A percentile compares a stretch with the other conserved stretches of the same genome.
Evolutionary conservation across 2,797 vertebrate genomes (phyloP).

Genomic region (Chloroceryle inda): DNA sequence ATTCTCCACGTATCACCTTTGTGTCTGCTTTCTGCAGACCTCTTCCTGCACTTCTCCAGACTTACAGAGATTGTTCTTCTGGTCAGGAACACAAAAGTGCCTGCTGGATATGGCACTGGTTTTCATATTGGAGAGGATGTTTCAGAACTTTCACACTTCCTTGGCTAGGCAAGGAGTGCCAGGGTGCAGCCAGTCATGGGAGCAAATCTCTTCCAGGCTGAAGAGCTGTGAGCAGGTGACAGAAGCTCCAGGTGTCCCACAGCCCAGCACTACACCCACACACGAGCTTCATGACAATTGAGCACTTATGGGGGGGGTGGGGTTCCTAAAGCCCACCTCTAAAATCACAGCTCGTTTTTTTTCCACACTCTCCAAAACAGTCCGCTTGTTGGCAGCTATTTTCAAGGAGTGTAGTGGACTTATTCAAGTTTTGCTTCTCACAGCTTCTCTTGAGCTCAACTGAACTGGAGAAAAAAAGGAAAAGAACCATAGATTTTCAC

Average conservation of each 20-base stretch:
- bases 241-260: neutral
- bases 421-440: neutral
- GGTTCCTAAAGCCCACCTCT: neutral
- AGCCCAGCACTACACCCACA: neutral
- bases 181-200: neutral
- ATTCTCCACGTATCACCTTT: neutral
- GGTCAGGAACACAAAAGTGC: neutral
- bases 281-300: neutral
- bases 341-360: neutral
- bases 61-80: neutral
- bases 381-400: neutral
- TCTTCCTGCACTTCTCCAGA: neutral
- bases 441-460: neutral
- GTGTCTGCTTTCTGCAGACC: neutral
- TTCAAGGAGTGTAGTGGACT: neutral
- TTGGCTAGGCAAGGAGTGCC: neutral
- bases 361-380: neutral
- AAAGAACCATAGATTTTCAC: fast-evolving
- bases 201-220: neutral
- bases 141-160: neutral
- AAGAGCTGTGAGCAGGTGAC: fast-evolving
- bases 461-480: fast-evolving
- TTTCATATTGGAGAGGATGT: neutral
- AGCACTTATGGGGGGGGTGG: neutral
- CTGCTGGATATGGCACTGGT: neutral